Base-by-base conservation (phyloP, 2,797 vertebrate species). In the Nyctalus aviator region DNA sequence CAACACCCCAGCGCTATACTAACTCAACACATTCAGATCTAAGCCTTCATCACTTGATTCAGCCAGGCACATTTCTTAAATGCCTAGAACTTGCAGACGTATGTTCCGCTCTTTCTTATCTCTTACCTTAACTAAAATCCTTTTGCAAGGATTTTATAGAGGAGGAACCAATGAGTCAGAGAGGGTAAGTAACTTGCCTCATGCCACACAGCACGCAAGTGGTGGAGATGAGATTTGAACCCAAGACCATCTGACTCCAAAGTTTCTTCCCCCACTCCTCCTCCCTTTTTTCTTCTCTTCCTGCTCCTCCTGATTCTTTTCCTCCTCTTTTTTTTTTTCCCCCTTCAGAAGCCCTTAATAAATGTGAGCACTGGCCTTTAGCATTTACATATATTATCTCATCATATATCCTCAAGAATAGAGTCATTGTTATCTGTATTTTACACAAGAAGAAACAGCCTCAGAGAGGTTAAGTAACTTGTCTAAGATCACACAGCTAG, bases 211-310 rank as follows among this genome's bases (percentile, higher is more conserved):
- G 84, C 48, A 15, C 66, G 82, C 21, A 30, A 57, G 8, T 1
- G 14, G 30, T 3, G 69, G 66, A 62, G 27, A 57, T 87, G 75
- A 90, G 94, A 50, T 86, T 84, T 57, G 64, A 94, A 89, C 73
- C 0, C 1, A 46, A 15, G n/a, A 55, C 17, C 59, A 41, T n/a
- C 88, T 84, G 92, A 79, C 85, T 96, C 90, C 81, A 66, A 32
- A 37, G 4, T 95, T 72, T 87, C 62, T 96, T 75, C 17, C n/a
- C 6, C 11, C 21, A 14, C 21, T 62, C 44, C 30, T 66, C 21
- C 17, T 37, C 53, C 27, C 73, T 59, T 53, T 46, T 81, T 14
- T 85, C 21, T 8, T 82, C 18, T 86, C 21, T 8, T 25, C 17
- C 11, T 25, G 1, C 6, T 35, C 18, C 12, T 37, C 10, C 17